phyloP scores from a whole-genome alignment of 2,113 vertebrate species.

The Polyodon spathula region DNA sequence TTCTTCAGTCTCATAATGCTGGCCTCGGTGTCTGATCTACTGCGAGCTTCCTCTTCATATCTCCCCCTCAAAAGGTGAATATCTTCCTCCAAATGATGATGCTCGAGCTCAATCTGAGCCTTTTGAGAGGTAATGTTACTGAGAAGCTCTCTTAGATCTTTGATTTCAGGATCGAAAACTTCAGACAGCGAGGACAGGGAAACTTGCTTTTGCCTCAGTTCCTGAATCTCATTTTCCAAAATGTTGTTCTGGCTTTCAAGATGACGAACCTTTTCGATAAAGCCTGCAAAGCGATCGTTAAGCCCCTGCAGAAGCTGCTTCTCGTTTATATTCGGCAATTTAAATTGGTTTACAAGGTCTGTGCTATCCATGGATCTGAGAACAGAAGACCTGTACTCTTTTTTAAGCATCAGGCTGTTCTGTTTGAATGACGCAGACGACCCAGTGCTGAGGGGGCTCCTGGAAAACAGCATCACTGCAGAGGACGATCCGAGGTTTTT shows the following conservation, averaged over 20 bases:
- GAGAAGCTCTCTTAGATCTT: slow-evolving; percentile 35
- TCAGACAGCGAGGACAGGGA: slow-evolving; percentile 34
- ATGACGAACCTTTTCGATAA: slow-evolving; percentile 53
- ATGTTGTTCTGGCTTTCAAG: slow-evolving; percentile 49
- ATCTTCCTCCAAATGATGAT: slow-evolving; percentile 45
- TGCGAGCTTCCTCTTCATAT: slow-evolving; percentile 33
- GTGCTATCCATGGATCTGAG: slow-evolving; percentile 14
- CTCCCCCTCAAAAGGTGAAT: slow-evolving; percentile 28
- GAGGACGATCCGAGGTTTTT: slow-evolving; percentile 6
- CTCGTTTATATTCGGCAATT: slow-evolving; percentile 29
- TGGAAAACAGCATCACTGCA: slow-evolving; percentile 9
- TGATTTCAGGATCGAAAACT: slow-evolving; percentile 44
- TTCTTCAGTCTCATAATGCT: slow-evolving; percentile 34
- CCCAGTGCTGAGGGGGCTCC: slow-evolving; percentile 5
- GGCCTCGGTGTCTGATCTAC: slow-evolving; percentile 34
- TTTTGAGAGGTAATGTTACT: slow-evolving; percentile 45
- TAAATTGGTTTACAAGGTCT: slow-evolving; percentile 1
- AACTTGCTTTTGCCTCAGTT: slow-evolving; percentile 31
- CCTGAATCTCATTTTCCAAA: slow-evolving; percentile 47
- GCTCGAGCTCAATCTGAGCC: slow-evolving; percentile 41
- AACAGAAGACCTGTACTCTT: slow-evolving; percentile 2
- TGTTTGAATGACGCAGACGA: slow-evolving; percentile 9
- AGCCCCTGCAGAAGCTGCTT: slow-evolving; percentile 49
- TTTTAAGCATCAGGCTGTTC: slow-evolving; percentile 8
- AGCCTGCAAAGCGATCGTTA: slow-evolving; percentile 53